Conservation (phyloP, 2,113 vertebrate genomes). For the Uria lomvia region DNA sequence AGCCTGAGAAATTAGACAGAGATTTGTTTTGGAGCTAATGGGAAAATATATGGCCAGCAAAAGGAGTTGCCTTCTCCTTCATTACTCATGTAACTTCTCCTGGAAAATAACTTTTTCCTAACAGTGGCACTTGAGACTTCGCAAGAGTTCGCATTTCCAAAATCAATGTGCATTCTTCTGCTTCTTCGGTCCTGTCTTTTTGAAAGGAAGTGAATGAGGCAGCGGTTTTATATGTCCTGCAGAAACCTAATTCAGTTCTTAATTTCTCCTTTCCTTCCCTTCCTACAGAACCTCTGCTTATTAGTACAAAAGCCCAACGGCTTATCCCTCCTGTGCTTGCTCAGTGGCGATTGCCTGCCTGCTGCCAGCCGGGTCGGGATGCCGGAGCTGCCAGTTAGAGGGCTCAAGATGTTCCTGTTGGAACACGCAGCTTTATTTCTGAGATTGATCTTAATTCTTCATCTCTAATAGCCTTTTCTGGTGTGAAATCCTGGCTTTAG, state of each 20-base stretch:
- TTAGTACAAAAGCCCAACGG: neutral
- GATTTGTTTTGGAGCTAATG: conserved; percentile 60
- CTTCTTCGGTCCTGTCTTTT: neutral
- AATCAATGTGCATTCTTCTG: neutral
- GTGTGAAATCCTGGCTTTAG: neutral
- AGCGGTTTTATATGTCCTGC: neutral
- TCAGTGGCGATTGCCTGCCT: neutral
- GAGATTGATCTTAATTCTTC: neutral
- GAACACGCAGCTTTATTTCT: conserved; percentile 41
- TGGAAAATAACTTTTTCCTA: conserved; percentile 21
- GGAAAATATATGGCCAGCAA: conserved; percentile 27
- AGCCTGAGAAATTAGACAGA: neutral
- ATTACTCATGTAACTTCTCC: conserved; percentile 38
- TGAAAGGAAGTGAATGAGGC: conserved; percentile 5
- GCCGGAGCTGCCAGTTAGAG: neutral
- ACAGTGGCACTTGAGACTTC: neutral
- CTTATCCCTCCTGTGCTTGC: conserved; percentile 17
- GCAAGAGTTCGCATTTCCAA: neutral
- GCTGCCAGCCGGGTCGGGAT: neutral
- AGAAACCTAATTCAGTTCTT: neutral
- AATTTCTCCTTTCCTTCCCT: conserved; percentile 23
- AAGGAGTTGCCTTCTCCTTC: conserved; percentile 45
- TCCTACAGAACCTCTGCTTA: neutral
- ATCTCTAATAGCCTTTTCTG: neutral
- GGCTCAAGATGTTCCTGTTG: neutral